Evolutionary conservation across 2,888 invertebrate species (phyloP).

Genomic region (Microdon myrmicae): DNA sequence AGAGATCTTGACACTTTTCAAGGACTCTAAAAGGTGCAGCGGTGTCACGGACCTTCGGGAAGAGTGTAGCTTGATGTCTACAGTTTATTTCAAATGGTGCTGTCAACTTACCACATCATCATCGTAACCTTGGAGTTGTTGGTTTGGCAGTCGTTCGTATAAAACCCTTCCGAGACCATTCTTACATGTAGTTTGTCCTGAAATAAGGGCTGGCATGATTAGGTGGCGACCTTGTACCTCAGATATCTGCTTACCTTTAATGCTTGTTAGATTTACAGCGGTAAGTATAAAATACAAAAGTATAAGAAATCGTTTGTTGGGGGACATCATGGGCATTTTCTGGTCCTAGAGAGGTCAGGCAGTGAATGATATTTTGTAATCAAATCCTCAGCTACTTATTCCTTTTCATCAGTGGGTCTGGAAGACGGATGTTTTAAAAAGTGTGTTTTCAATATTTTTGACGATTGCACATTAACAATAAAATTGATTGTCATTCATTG

Average conservation of each 20-base stretch:
- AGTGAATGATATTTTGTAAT: too few species aligned
- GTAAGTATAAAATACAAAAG: too few species aligned
- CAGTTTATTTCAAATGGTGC: neutral
- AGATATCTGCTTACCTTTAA: conserved; percentile 28
- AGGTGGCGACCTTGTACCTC: too few species aligned
- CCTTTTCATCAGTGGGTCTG: too few species aligned
- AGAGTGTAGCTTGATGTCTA: neutral
- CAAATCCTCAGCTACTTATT: too few species aligned
- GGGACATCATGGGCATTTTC: too few species aligned
- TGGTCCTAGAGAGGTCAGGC: too few species aligned
- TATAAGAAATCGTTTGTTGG: too few species aligned
- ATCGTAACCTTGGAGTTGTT: conserved; percentile 88
- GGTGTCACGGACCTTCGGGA: conserved; percentile 77
- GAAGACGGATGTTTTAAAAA: too few species aligned
- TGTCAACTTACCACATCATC: conserved; percentile 79
- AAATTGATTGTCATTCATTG: too few species aligned
- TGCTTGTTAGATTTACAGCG: conserved; percentile 34
- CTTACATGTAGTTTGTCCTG: conserved; percentile 86
- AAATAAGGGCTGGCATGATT: neutral
- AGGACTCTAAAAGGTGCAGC: conserved; percentile 87
- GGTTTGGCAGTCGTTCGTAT: conserved; percentile 89
- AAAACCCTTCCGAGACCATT: conserved; percentile 88
- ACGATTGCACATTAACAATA: too few species aligned
- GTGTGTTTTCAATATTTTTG: too few species aligned
- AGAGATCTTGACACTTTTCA: conserved; percentile 89